Base-by-base conservation (phyloP, 2,888 invertebrate genomes). In the Timema cristinae region DNA sequence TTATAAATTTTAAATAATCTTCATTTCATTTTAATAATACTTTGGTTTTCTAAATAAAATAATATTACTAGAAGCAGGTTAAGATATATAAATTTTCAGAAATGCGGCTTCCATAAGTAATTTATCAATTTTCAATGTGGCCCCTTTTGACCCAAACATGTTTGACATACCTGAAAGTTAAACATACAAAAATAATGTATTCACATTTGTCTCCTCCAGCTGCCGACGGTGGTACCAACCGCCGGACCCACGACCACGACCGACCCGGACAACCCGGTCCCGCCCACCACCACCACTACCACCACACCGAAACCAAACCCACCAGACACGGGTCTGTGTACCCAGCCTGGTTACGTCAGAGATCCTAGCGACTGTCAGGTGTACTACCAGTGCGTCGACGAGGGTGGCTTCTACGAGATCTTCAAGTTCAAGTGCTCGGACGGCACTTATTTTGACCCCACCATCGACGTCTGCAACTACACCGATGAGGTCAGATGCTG, bases 391-490 rank as follows among this genome's bases (percentile, higher is more conserved):
- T 63, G 63, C 47, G 63, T 63, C 47, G 63, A 32, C 47, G 32
- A 32, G 47, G 63, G 63, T 48, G 82, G 80, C 0, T 72, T 71
- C 0, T 78, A 81, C 2, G 73, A 74, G 0, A 72, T 80, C 0
- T 75, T 77, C 32, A 74, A 78, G 8, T 82, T 84, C 52, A 67
- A 76, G 0, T 86, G 86, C 49, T 79, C 82, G 0, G 59, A 7
- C 0, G 78, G 77, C 13, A 77, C 84, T 4, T 77, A 77, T 11
- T 86, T 85, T 80, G 83, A 86, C 72, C 76, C 79, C 13, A 70
- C 11, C 0, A 75, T 77, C 6, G 71, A 76, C 0, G 50, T 71
- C 10, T 87, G 87, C 73, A 84, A 86, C 76, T 85, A 82, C 74
- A 76, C 79, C 2, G 69, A 78, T 0, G 49, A 72, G 7, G 80